Conservation (phyloP, 2,888 invertebrate genomes). For the Dorcus parallelipipedus region DNA sequence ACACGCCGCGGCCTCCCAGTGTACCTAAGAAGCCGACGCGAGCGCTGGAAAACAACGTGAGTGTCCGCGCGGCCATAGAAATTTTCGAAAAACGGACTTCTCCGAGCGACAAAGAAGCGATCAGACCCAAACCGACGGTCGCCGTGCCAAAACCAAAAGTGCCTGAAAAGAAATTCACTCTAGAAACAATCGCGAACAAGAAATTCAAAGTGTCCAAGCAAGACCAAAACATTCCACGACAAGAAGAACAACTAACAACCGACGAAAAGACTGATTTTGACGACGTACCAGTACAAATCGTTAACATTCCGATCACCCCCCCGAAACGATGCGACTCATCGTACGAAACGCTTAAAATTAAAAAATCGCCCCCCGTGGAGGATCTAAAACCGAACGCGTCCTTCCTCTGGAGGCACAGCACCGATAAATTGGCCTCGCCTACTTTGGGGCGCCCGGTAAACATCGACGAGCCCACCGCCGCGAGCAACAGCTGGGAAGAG, state of each 20-base stretch:
- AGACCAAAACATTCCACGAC: slow-evolving; percentile 18
- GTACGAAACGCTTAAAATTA: slow-evolving; percentile 30
- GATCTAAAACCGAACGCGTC: slow-evolving; percentile 61
- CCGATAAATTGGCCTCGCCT: slow-evolving; percentile 25
- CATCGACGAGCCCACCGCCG: not conserved
- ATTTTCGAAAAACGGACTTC: slow-evolving; percentile 41
- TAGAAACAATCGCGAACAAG: slow-evolving; percentile 54
- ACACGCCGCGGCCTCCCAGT: slow-evolving; percentile 1
- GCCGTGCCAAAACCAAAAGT: slow-evolving; percentile 56
- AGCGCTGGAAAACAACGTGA: slow-evolving; percentile 19
- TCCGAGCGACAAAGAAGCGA: slow-evolving; percentile 10
- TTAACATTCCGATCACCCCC: slow-evolving; percentile 35
- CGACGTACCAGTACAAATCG: slow-evolving; percentile 31
- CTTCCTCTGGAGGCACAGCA: slow-evolving; percentile 60
- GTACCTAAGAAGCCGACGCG: not conserved
- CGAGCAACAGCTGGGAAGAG: slow-evolving; percentile 24
- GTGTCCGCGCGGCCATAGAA: slow-evolving; percentile 42
- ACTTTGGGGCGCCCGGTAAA: not conserved
- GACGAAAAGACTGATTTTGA: slow-evolving; percentile 16
- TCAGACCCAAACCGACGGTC: slow-evolving; percentile 12
- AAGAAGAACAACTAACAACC: not conserved
- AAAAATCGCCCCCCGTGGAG: not conserved
- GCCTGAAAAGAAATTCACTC: slow-evolving; percentile 58
- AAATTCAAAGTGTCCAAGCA: slow-evolving; percentile 30
- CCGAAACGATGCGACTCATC: slow-evolving; percentile 40